Percentiles rank a stretch among this genome's conserved stretches.
Conservation (phyloP, 2,797 vertebrate species). For the Notoglanidium macrostoma region DNA sequence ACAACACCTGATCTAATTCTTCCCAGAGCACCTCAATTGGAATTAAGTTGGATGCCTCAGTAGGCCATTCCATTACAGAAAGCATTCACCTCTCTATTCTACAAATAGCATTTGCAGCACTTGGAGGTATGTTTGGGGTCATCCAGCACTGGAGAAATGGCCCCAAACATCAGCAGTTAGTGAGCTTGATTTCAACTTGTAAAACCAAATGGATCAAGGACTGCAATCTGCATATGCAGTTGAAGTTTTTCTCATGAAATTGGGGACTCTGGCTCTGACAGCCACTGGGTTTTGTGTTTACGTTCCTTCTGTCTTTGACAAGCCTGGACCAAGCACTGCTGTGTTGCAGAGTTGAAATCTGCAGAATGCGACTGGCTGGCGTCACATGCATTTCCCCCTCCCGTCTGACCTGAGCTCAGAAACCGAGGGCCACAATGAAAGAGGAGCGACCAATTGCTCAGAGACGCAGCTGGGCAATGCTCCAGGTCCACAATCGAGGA, state of each 20-base stretch:
- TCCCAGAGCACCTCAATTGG: neutral
- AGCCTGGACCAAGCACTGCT: slow-evolving; percentile 76
- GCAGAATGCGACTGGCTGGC: slow-evolving; percentile 84
- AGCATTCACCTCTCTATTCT: slow-evolving; percentile 7
- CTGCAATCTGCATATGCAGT: neutral
- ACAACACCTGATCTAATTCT: slow-evolving; percentile 13
- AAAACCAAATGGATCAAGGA: neutral
- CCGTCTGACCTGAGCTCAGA: slow-evolving; percentile 65
- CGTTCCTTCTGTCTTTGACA: slow-evolving; percentile 66
- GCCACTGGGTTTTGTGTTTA: slow-evolving; percentile 74
- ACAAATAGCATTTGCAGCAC: neutral
- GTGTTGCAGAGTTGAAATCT: slow-evolving; percentile 75
- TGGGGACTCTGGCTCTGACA: slow-evolving; percentile 64
- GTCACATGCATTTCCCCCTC: slow-evolving; percentile 69
- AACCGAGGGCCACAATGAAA: slow-evolving; percentile 60
- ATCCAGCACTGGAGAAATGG: neutral
- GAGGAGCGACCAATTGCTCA: slow-evolving; percentile 71
- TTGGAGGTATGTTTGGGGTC: neutral
- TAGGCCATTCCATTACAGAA: neutral
- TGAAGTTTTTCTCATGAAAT: slow-evolving; percentile 6
- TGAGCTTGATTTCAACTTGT: neutral
- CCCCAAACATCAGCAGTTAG: neutral
- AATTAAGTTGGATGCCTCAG: neutral
- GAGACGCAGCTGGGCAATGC: slow-evolving; percentile 51
- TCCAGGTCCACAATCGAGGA: slow-evolving; percentile 51